Base-by-base conservation (phyloP, 2,888 invertebrate species). In the Zootermopsis nevadensis region DNA sequence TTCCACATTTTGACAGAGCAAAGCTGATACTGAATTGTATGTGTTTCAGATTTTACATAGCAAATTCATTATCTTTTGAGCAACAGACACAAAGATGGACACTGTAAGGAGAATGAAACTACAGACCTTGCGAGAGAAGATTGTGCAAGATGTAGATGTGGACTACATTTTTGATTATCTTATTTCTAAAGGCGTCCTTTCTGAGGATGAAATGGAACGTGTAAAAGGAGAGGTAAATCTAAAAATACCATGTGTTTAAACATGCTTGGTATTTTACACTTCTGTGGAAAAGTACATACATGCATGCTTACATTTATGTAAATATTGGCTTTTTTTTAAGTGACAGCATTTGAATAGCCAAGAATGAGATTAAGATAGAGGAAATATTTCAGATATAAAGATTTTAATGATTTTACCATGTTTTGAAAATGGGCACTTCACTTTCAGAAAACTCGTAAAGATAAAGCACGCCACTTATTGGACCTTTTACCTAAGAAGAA, bases 101-200 rank as follows among this genome's bases (percentile, higher is more conserved):
- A 87, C 86, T 85, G 89, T 88, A 84, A 89, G 90, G 85, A 88
- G 89, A 86, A 86, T 86, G 87, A 87, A 90, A 86, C 87, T 91
- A 86, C 89, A 90, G 84, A 88, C 88, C 82, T 88, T 91, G 84
- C 89, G 90, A 86, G 89, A 89, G 77, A 90, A 89, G 55, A 90
- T 92, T 84, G 89, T 91, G 80, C 87, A 88, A 60, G 92, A 92
- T 87, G 87, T 92, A 85, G 91, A 92, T 83, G 90, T 91, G 15
- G 88, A 87, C 15, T 90, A 89, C 87, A 90, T 92, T 67, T 87
- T 91, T n/a, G 91, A 91, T 84, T 88, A 90, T 77, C 88, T 92
- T 84, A 89, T 90, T 84, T 88, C 91, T 19, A 89, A 89, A 83
- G 88, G 89, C 80, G 91, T 89, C 30, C 87, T 92, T 83, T 88